Evolutionary conservation across 2,797 vertebrate species (phyloP), one percentile per base, ranked within the genome.

Genomic region (Chaunax sp.): DNA sequence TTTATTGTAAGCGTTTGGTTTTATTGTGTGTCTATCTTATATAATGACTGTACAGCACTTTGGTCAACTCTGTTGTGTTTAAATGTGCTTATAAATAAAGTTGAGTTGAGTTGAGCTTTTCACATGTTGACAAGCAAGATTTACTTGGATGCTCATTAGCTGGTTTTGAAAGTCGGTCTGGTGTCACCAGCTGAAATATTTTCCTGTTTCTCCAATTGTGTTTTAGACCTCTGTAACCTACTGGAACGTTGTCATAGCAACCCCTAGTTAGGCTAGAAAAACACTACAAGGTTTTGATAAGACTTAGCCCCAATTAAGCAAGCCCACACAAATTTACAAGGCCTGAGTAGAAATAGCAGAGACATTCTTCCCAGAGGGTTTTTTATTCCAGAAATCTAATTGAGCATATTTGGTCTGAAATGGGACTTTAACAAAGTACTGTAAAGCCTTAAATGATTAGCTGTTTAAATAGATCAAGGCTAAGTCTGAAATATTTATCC

Each of bases 301-400:
- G 86, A 90, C 80, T 84, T 90, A 88, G 85, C 65, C 86, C 85
- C 84, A 90, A 90, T 90, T 89, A 91, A 80, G 64, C 56, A 63
- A 16, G 76, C 77, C 82, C 79, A 83, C 87, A 89, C 75, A 89
- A 57, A 90, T 81, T 88, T 84, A 82, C 69, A 87, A 86, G 87
- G 82, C 83, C 72, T 83, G 62, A 60, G 80, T 74, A 69, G 75
- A 85, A 79, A 82, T 65, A 57, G 15, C 69, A 63, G 54, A 73
- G 67, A 63, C 44, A 65, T 81, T 83, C 61, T 72, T 83, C 82
- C 84, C 80, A 77, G 12, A 65, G 73, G 85, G 76, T 57, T 64
- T 79, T 72, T 82, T 56, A 79, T 75, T 79, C 65, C 81, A 79
- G 28, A 83, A 87, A 82, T 58, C 67, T 56, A 40, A 80, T 79